Percentiles rank a stretch among this genome's conserved stretches.
Evolutionary conservation across 2,113 vertebrate genomes (phyloP).

Genomic region (Epinephelus cyanopodus): DNA sequence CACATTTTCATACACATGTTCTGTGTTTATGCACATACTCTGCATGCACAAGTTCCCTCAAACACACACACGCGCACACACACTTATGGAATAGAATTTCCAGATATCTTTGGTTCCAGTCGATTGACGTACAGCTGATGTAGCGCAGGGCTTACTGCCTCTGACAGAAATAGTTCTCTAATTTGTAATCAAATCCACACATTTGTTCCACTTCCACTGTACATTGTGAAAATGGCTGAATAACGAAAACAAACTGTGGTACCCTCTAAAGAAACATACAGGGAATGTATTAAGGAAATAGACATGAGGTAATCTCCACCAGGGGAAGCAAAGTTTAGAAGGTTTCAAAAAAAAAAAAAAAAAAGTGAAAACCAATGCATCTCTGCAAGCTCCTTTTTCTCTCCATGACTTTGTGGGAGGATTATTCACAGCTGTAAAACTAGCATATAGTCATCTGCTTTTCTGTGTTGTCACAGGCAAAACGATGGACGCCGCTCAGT

Average conservation of each 20-base stretch:
- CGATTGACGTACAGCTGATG: slow-evolving; percentile 31
- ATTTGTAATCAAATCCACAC: slow-evolving; percentile 45
- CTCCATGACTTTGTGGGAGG: slow-evolving; percentile 45
- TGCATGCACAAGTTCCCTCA: slow-evolving; percentile 36
- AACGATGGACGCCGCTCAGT: slow-evolving; percentile 55
- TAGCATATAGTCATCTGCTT: slow-evolving; percentile 62
- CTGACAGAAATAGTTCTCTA: slow-evolving; percentile 27
- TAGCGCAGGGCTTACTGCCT: neutral
- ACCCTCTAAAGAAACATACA: slow-evolving; percentile 41
- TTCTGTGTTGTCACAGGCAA: slow-evolving; percentile 44
- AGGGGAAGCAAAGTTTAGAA: slow-evolving; percentile 47
- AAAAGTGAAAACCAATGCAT: slow-evolving; percentile 57
- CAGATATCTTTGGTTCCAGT: slow-evolving; percentile 43
- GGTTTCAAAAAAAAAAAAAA: slow-evolving; percentile 52
- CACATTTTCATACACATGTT: slow-evolving; percentile 68
- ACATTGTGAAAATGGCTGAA: slow-evolving; percentile 29
- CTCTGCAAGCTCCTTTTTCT: slow-evolving; percentile 41
- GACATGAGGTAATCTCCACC: slow-evolving; percentile 64
- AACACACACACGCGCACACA: slow-evolving; percentile 25
- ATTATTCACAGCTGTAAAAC: slow-evolving; percentile 71
- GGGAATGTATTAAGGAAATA: slow-evolving; percentile 46
- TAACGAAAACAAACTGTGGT: slow-evolving; percentile 40
- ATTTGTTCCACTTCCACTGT: slow-evolving; percentile 35
- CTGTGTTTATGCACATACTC: slow-evolving; percentile 55
- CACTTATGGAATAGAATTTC: slow-evolving; percentile 47